Evolutionary conservation across 2,888 invertebrate species (phyloP).

Genomic region (Agonopterix arenella): DNA sequence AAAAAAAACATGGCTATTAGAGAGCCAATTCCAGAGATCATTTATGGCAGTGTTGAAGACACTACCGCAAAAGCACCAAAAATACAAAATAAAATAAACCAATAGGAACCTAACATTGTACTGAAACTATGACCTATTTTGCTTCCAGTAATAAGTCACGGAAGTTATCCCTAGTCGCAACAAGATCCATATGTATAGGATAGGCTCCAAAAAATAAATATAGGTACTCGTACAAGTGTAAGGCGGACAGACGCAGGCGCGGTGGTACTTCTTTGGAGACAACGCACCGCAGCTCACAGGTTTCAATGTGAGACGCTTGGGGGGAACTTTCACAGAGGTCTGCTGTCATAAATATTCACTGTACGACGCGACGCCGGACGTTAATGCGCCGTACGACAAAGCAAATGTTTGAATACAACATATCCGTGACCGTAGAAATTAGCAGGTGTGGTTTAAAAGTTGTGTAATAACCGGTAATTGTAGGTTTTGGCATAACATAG

Average conservation of each 20-base stretch:
- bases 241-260: neutral
- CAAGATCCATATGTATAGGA: too few relatives aligned
- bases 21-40: too few relatives aligned
- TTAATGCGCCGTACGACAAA: constrained; percentile 25
- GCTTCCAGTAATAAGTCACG: too few relatives aligned
- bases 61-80: too few relatives aligned
- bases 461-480: constrained; percentile 13
- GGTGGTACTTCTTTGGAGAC: constrained; percentile 14
- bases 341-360: constrained; percentile 46
- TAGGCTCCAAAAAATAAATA: neutral
- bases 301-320: constrained; percentile 16
- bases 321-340: constrained; percentile 43
- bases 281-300: neutral
- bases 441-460: constrained; percentile 13
- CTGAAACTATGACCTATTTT: too few relatives aligned
- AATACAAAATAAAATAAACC: too few relatives aligned
- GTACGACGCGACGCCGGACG: constrained; percentile 23
- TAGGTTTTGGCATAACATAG: too few relatives aligned
- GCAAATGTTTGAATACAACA: constrained; percentile 33
- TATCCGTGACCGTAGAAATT: constrained; percentile 31
- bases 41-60: too few relatives aligned
- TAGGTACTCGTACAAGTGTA: neutral
- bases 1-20: too few relatives aligned
- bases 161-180: too few relatives aligned
- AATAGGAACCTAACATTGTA: too few relatives aligned